Base-by-base conservation (phyloP, 2,113 vertebrate species). In the Microtus ochrogaster region DNA sequence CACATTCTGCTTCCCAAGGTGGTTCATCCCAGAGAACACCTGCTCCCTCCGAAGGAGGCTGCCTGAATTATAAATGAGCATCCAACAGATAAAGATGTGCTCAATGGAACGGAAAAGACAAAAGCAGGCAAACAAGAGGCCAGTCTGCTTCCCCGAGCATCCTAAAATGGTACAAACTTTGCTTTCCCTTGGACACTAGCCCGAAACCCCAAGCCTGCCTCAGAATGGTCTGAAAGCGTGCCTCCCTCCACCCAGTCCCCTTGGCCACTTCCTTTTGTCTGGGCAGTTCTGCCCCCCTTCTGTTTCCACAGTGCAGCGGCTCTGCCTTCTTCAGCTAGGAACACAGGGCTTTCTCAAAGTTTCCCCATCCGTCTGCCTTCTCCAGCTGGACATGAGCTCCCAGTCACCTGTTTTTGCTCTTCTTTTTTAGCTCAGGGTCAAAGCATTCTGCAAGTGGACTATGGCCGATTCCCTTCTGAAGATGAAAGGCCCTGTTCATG, bases 21-120 rank as follows among this genome's bases (percentile, higher is more conserved):
- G 91, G 73, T 90, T 92, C 94, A 89, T 91, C 89, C 94, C 74
- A 79, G 82, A 91, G 91, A 95, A 96, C 95, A 97, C 91, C 97
- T 97, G 97, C 96, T 97, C 73, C 91, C 91, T 89, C 93, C 13
- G 24, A 97, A 97, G 97, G 95, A 83, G 82, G 86, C 2, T 81
- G 94, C 91, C 86, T 66, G 70, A 76, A 55, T 95, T 97, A 96
- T 96, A 96, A 94, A 92, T 61, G 86, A 94, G 83, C 7, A 66
- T 94, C 91, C 65, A 76, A 22, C 65, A 88, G 47, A 93, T 88
- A 85, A 93, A 90, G 84, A 91, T 88, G 76, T 79, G 81, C 81
- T 88, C 87, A n/a, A 39, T 52, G 90, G 86, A 89, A 58, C 22
- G 16, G 11, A 78, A 83, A 92, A 44, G 73, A 90, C 81, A n/a